A percentile compares a stretch with the other conserved stretches of the same genome.
phyloP scores from a whole-genome alignment of 2,113 vertebrate genomes.

The Delphinus delphis region DNA sequence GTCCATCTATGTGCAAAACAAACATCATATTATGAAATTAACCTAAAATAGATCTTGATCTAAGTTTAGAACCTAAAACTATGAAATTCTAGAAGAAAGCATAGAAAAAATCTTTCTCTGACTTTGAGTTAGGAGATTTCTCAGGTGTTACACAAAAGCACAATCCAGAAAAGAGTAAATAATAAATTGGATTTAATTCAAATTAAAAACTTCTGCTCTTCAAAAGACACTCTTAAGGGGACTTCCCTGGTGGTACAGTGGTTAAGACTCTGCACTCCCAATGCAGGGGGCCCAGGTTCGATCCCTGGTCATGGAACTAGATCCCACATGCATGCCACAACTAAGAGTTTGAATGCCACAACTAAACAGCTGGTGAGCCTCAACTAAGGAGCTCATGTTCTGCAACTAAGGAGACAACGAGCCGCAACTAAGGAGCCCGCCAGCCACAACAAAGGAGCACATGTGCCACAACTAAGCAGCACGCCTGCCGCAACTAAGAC shows the following conservation, averaged over 20 bases:
- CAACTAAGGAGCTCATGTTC: too few relatives aligned
- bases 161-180: not conserved
- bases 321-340: too few relatives aligned
- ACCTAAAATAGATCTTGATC: not conserved
- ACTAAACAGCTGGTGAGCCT: too few relatives aligned
- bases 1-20: not conserved
- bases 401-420: too few relatives aligned
- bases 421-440: too few relatives aligned
- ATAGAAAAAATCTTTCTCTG: not conserved
- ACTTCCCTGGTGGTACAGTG: too few relatives aligned
- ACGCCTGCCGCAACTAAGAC: too few relatives aligned
- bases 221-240: not conserved
- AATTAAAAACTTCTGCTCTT: not conserved
- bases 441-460: too few relatives aligned
- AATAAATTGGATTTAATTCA: not conserved
- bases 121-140: not conserved
- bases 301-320: too few relatives aligned
- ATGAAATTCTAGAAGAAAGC: not conserved
- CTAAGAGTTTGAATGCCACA: too few relatives aligned
- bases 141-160: not conserved
- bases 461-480: too few relatives aligned
- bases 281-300: fast-evolving
- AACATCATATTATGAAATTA: not conserved
- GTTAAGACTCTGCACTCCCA: too few relatives aligned
- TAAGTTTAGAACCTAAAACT: not conserved